phyloP scores from a whole-genome alignment of 2,888 invertebrate genomes.

The Schizotus pectinicornis region DNA sequence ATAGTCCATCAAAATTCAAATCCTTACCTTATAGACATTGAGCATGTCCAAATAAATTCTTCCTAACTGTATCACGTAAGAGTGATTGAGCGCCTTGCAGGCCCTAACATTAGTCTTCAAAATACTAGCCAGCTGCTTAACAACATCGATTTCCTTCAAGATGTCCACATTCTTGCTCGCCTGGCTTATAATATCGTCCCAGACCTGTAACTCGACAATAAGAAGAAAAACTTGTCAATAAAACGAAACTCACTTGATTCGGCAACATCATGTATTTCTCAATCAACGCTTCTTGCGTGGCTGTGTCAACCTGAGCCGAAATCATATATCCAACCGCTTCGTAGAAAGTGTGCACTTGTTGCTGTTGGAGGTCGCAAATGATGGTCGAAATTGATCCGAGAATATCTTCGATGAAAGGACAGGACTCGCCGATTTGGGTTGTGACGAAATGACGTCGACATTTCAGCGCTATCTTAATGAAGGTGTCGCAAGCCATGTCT shows the following conservation, averaged over 20 bases:
- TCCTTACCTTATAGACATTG: constrained; percentile 92
- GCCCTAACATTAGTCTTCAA: constrained; percentile 98
- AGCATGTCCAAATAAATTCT: constrained; percentile 99
- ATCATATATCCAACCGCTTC: constrained; percentile 99
- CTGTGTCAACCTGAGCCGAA: constrained; percentile 90
- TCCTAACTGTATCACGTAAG: constrained; percentile 93
- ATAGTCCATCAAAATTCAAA: no score
- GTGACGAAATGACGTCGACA: constrained; percentile 98
- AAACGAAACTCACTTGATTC: constrained; percentile 73
- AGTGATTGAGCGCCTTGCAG: constrained; percentile 97
- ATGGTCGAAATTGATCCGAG: constrained; percentile 94
- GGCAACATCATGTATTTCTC: constrained; percentile 98
- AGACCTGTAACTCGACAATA: constrained; percentile 59
- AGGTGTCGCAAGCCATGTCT: constrained; percentile 99
- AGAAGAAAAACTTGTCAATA: neutral
- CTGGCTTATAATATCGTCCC: constrained; percentile 98
- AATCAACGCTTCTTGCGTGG: constrained; percentile 91
- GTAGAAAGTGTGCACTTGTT: constrained; percentile 99
- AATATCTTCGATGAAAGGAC: constrained; percentile 99
- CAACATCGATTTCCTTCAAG: constrained; percentile 93
- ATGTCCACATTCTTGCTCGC: constrained; percentile 97
- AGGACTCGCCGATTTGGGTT: constrained; percentile 92
- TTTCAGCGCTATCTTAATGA: constrained; percentile 99
- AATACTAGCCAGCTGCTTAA: constrained; percentile 96
- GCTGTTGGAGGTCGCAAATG: constrained; percentile 97